Percentiles rank a stretch among this genome's conserved stretches.
These are phyloP conservation scores for Carlito syrichta DNA, from an alignment of 2,113 vertebrate species.

Conservation along the genomic window DNA sequence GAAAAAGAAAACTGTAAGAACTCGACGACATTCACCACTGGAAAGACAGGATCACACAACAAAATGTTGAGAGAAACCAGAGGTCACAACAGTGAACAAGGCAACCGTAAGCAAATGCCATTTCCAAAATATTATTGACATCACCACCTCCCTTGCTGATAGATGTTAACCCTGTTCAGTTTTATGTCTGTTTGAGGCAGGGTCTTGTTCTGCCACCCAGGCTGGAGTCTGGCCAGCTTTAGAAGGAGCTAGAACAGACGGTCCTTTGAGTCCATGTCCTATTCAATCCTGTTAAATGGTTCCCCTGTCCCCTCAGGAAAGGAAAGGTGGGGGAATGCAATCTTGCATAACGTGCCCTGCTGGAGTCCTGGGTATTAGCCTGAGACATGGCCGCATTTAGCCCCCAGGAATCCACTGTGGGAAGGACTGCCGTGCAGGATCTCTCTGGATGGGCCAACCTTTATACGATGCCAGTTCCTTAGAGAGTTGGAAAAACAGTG, in stretches of 20 bases:
- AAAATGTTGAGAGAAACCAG: background rate
- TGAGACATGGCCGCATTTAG: background rate
- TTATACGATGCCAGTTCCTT: background rate
- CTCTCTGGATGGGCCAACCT: background rate
- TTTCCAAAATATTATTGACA: background rate
- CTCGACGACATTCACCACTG: background rate
- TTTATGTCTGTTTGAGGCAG: no score
- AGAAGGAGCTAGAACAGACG: background rate
- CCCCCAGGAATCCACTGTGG: background rate
- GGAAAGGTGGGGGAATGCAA: background rate
- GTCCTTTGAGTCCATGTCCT: background rate
- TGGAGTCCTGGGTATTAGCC: background rate
- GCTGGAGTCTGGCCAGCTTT: background rate
- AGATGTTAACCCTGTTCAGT: background rate
- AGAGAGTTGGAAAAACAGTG: background rate
- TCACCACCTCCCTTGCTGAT: background rate
- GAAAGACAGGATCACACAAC: background rate
- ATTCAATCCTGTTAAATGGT: background rate
- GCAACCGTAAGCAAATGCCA: background rate
- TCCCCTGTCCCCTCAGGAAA: background rate
- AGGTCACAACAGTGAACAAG: background rate
- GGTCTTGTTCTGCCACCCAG: no score
- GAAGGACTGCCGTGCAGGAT: background rate
- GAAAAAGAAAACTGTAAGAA: no score
- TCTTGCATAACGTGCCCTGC: background rate